phyloP scores from a whole-genome alignment of 2,113 vertebrate genomes.

The Colaptes auratus region DNA sequence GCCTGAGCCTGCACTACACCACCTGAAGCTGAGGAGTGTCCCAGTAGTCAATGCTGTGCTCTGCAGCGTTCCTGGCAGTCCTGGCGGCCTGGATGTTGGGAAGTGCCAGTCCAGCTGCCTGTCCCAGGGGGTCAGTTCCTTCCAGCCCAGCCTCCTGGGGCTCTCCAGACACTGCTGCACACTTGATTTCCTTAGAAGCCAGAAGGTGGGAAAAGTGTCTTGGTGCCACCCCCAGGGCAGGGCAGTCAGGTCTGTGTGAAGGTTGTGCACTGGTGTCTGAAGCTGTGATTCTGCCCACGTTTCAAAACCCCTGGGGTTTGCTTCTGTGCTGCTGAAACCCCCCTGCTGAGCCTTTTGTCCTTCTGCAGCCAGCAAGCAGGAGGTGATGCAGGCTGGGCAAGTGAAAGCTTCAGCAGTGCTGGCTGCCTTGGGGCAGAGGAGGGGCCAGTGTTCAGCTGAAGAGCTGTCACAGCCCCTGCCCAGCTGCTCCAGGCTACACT shows the following conservation, averaged over 20 bases:
- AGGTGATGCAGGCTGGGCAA: neutral
- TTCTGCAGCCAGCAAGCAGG: neutral
- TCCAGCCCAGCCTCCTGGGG: slow-evolving; percentile 49
- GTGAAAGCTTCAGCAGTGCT: neutral
- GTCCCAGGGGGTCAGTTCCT: neutral
- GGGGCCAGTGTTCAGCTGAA: neutral
- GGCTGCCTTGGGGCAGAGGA: neutral
- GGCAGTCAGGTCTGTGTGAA: neutral
- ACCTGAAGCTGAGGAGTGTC: neutral
- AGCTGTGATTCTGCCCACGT: neutral
- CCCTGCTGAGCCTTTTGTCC: neutral
- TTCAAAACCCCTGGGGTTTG: neutral
- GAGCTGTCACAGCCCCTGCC: neutral
- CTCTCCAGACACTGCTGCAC: slow-evolving; percentile 75
- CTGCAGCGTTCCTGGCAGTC: slow-evolving; percentile 77
- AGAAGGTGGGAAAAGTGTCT: slow-evolving; percentile 68
- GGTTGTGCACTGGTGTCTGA: neutral
- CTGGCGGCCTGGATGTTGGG: slow-evolving; percentile 77
- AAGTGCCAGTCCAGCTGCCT: slow-evolving; percentile 76
- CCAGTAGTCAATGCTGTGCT: neutral
- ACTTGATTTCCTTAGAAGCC: slow-evolving; percentile 79
- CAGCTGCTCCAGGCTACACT: neutral
- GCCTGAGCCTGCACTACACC: neutral
- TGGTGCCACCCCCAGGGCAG: neutral
- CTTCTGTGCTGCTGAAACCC: neutral